Evolutionary conservation across 2,113 vertebrate species (phyloP).

Genomic region (Lathamus discolor): DNA sequence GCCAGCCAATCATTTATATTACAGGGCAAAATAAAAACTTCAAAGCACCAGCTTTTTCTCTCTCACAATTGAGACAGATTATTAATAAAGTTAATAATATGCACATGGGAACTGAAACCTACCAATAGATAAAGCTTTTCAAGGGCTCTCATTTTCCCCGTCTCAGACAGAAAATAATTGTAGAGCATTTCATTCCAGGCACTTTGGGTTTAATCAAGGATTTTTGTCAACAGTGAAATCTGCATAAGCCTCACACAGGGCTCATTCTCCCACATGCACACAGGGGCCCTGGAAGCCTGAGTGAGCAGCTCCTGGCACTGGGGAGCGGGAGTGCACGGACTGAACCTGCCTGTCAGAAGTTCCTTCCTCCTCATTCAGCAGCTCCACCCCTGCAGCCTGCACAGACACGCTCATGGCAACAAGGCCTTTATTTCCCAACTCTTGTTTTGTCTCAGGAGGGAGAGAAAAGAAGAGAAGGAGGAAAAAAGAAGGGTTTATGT

Average conservation of each 20-base stretch:
- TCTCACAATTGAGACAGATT: not conserved
- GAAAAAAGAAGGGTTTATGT: not conserved
- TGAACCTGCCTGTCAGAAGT: not conserved
- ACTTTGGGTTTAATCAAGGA: not conserved
- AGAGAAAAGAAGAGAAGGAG: not conserved
- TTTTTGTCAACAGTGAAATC: not conserved
- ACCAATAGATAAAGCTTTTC: not conserved
- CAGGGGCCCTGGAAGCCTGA: not conserved
- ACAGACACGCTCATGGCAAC: conserved; percentile 4
- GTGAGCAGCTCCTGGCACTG: not conserved
- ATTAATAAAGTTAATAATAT: conserved; percentile 5
- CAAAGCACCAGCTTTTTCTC: conserved; percentile 1
- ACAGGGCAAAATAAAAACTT: not conserved
- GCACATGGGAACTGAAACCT: not conserved
- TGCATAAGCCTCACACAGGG: not conserved
- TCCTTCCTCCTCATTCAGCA: not conserved
- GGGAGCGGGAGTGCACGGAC: not conserved
- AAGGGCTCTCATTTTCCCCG: not conserved
- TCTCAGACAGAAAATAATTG: not conserved
- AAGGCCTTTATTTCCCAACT: not conserved
- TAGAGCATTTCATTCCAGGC: not conserved
- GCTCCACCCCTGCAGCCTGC: conserved; percentile 35
- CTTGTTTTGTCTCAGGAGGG: conserved; percentile 12
- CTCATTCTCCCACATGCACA: not conserved
- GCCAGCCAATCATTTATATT: not conserved